A percentile compares a stretch with the other conserved stretches of the same genome.
phyloP scores from a whole-genome alignment of 92 coral and sea anemone genomes.

The Porites cylindrica region DNA sequence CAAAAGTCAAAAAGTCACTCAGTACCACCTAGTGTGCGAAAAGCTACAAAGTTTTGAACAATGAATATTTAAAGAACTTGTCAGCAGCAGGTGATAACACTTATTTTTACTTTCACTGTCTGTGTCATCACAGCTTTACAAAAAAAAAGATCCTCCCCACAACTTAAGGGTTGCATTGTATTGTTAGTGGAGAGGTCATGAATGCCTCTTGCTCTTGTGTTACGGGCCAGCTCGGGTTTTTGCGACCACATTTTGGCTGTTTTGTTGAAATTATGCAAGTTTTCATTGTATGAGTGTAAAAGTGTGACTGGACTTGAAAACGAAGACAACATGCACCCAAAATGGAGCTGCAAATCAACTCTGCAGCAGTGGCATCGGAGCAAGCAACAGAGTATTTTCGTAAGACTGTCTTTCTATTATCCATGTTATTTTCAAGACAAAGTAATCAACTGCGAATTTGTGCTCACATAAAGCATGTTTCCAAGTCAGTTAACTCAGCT shows the following conservation, averaged over 20 bases:
- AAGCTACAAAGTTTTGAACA: slow-evolving; percentile 67
- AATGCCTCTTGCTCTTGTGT: slow-evolving; percentile 53
- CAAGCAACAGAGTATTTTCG: too few species aligned
- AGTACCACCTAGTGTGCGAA: slow-evolving; percentile 65
- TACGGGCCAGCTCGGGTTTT: slow-evolving; percentile 42
- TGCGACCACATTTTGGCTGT: slow-evolving; percentile 50
- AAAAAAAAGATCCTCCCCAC: slow-evolving; percentile 56
- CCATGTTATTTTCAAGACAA: too few species aligned
- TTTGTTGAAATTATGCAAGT: slow-evolving; percentile 71
- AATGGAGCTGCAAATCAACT: neutral
- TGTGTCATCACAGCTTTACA: slow-evolving; percentile 50
- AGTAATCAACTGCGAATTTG: too few species aligned
- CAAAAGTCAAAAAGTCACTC: slow-evolving; percentile 38
- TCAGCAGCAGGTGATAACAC: slow-evolving; percentile 43
- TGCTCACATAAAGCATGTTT: too few species aligned
- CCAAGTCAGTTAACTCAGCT: too few species aligned
- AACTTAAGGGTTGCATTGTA: slow-evolving; percentile 32
- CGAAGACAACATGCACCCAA: slow-evolving; percentile 11
- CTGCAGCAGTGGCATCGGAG: slow-evolving; percentile 28
- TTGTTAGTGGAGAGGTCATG: slow-evolving; percentile 49
- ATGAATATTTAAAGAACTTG: slow-evolving; percentile 59
- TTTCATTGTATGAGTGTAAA: slow-evolving; percentile 62
- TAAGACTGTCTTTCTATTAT: too few species aligned
- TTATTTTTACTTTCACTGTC: slow-evolving; percentile 19
- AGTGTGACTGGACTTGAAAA: slow-evolving; percentile 46